Evolutionary conservation across 2,888 invertebrate genomes (phyloP).

Genomic region (Nomada goodeniana): DNA sequence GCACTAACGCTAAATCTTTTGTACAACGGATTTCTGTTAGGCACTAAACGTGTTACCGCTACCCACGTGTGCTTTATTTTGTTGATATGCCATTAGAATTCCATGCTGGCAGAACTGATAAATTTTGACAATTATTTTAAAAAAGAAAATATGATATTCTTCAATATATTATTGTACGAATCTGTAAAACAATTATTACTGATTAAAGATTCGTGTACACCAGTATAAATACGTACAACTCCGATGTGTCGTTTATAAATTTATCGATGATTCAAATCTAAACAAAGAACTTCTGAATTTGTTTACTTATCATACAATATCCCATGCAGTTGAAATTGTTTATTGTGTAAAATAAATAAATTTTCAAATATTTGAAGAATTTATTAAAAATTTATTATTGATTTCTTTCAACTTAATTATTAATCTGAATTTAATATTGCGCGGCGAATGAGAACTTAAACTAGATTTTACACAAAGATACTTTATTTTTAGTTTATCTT

Average conservation of each 20-base stretch:
- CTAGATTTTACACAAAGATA: background rate
- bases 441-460: background rate
- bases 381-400: background rate
- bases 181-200: background rate
- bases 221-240: background rate
- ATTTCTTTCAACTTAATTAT: background rate
- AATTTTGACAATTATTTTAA: background rate
- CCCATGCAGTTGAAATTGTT: background rate
- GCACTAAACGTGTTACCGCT: background rate
- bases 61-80: constrained; percentile 44
- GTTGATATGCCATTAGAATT: constrained; percentile 17
- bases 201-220: background rate
- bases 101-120: background rate
- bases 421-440: background rate
- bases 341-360: background rate
- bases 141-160: background rate
- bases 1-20: background rate
- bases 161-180: background rate
- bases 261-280: background rate
- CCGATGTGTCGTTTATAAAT: background rate
- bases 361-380: background rate
- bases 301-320: background rate
- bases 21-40: background rate
- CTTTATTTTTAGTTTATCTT: background rate
- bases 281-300: background rate